Base-by-base conservation (phyloP, 2,113 vertebrate genomes). In the Cynoglossus semilaevis region DNA sequence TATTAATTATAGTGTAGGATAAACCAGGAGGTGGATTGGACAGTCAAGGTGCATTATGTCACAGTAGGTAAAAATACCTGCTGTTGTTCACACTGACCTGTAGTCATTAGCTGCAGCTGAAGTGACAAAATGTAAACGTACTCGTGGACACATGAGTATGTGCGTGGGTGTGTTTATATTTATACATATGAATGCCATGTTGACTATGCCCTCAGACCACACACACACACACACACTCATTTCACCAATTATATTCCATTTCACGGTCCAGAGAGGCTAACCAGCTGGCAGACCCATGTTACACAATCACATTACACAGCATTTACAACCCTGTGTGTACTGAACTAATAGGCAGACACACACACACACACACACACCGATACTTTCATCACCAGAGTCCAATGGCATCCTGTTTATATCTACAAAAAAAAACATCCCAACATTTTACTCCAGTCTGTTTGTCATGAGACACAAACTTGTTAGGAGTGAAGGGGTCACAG, bases 201-300 rank as follows among this genome's bases (percentile, higher is more conserved):
- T 58, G 61, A 46, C 16, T 16, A 58, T 58, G 64, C 81, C 74
- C 58, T 79, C 63, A 82, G 69, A 78, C 63, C 65, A 64, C 81
- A 84, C 83, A 72, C 69, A 40, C 37, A 40, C 37, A 40, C 37
- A 40, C 37, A 40, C 37, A 40, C 37, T 5, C 38, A 41, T 14
- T 29, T 70, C 51, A 65, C 58, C 73, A 84, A 84, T 85, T 81
- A 83, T 64, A 48, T 59, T 70, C 77, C 80, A 79, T 86, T 84
- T 86, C 83, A 85, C 46, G 74, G 74, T 75, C 67, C 67, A 63
- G 49, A 67, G 69, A 74, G 61, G 62, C 60, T 70, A 38, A 62
- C 70, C 44, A 51, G 76, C 76, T 73, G 75, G 50, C 64, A 70
- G 59, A 35, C 42, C 63, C 1, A 5, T 45, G 81, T 83, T 83